Evolutionary conservation across 2,113 vertebrate species (phyloP).

Genomic region (Vicugna pacos): DNA sequence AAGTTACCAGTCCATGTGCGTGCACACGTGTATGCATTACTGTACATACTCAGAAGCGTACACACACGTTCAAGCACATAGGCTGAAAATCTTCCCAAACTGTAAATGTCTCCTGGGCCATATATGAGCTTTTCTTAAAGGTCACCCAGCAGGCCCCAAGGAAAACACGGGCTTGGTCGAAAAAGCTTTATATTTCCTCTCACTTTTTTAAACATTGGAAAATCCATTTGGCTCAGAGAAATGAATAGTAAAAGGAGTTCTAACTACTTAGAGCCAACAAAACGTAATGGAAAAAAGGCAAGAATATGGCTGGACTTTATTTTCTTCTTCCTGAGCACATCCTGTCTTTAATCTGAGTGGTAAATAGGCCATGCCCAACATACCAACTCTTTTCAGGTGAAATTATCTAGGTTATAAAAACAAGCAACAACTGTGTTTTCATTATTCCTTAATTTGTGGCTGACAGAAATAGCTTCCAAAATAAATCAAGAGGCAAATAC

Average conservation of each 20-base stretch:
- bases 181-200: constrained; percentile 77
- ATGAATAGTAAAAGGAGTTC: constrained; percentile 76
- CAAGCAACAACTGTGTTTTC: constrained; percentile 71
- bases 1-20: neutral
- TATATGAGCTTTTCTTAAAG: constrained; percentile 73
- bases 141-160: constrained; percentile 61
- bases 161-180: constrained; percentile 71
- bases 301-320: constrained; percentile 66
- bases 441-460: constrained; percentile 55
- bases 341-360: constrained; percentile 79
- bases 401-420: constrained; percentile 84
- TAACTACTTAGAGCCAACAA: constrained; percentile 68
- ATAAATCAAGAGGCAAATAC: constrained; percentile 67
- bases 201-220: constrained; percentile 80
- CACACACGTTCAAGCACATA: neutral
- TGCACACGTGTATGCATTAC: fast-evolving
- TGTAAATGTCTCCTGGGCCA: neutral
- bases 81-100: neutral
- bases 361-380: constrained; percentile 79
- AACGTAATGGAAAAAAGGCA: constrained; percentile 77
- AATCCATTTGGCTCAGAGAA: constrained; percentile 78
- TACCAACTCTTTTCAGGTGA: constrained; percentile 82
- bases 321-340: constrained; percentile 77
- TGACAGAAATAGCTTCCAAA: constrained; percentile 64
- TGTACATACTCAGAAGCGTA: neutral